Base-by-base conservation (phyloP, 2,888 invertebrate species). In the Plagodis pulveraria region DNA sequence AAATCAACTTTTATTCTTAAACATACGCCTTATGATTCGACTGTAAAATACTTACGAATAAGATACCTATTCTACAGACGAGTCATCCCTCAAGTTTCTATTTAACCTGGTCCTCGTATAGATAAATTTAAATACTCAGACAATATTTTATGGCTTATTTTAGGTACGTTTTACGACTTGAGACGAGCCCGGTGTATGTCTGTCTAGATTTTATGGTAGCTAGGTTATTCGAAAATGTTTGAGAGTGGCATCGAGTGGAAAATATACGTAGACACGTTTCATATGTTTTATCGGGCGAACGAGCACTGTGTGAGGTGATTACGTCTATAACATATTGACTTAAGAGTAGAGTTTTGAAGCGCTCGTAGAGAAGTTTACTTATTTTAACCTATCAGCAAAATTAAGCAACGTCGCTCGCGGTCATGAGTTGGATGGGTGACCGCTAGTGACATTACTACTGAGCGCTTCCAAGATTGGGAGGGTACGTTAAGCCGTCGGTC, bases 71-170 rank as follows among this genome's bases (percentile, higher is more conserved):
- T 53, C 52, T 48, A 54, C 32, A n/a, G 41, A 40, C 43, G 32
- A 42, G 43, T 44, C 57, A 55, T 62, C 60, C 52, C 47, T 56
- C 72, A 40, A 67, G 69, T 72, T 70, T 75, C 73, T 74, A 76
- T 76, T 78, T 77, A 80, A 78, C 80, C 79, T 76, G 72, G 65
- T 54, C 73, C 63, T 66, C 63, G 67, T 73, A 78, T 74, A 86
- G 88, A 90, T 91, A 89, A 87, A 90, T 91, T 89, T 88, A 90
- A 89, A 89, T 89, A 89, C 84, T 73, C 84, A 81, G 87, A 90
- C 90, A 87, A 89, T 91, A 91, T 91, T 91, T 91, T 90, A 91
- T 89, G 78, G 84, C 83, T 88, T 91, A 91, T 91, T 90, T 89
- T 87, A 90, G 88, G 81, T 84, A 84, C 85, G 83, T 85, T 91